These are phyloP conservation scores for Chrysotoxum bicinctum DNA, from an alignment of 2,888 invertebrate genomes.

Conservation along the genomic window DNA sequence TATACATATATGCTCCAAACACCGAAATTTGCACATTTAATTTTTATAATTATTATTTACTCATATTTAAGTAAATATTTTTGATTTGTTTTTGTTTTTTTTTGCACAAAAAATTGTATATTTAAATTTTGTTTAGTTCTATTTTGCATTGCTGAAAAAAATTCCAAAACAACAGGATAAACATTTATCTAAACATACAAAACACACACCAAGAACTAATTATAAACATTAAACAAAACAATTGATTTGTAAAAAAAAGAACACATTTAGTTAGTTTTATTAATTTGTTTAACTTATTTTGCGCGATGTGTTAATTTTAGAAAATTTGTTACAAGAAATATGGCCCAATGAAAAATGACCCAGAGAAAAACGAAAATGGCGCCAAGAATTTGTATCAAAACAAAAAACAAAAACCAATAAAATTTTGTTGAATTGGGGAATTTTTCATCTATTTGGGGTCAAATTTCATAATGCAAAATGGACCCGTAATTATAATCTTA, in stretches of 20 bases:
- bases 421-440: too few species aligned
- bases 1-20: constrained; percentile 74
- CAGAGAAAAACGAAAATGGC: too few species aligned
- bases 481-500: too few species aligned
- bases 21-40: constrained; percentile 74
- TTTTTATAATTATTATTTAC: constrained; percentile 34
- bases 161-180: constrained; percentile 48
- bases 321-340: not conserved
- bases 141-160: constrained; percentile 52
- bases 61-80: constrained; percentile 45
- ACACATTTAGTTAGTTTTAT: constrained; percentile 18
- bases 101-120: constrained; percentile 10
- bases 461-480: too few species aligned
- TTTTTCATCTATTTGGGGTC: too few species aligned
- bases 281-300: constrained; percentile 1
- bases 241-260: constrained; percentile 20
- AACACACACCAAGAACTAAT: constrained; percentile 56
- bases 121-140: constrained; percentile 34
- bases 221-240: constrained; percentile 7
- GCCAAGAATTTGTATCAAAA: too few species aligned
- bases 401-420: too few species aligned
- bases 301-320: not conserved
- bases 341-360: too few species aligned
- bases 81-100: not conserved
- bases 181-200: constrained; percentile 63